A percentile compares a stretch with the other conserved stretches of the same genome.
phyloP scores from a whole-genome alignment of 1,140 invertebrate genomes.

The Wasmannia auropunctata region DNA sequence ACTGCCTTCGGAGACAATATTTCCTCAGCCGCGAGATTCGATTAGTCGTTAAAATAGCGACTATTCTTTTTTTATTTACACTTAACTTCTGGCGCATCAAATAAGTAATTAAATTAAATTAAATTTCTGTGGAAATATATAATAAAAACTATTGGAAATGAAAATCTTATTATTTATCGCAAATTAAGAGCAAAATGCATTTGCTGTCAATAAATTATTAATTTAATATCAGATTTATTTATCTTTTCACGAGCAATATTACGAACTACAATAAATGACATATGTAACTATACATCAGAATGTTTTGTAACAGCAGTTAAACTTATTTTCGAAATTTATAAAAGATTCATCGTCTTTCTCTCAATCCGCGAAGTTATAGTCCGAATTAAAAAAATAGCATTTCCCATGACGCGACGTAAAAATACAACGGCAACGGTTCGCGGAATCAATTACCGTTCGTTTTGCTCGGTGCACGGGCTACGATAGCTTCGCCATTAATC shows the following conservation, averaged over 20 bases:
- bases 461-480: conserved; percentile 11
- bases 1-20: neutral
- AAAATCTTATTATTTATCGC: neutral
- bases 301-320: neutral
- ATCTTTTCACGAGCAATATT: neutral
- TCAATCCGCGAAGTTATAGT: neutral
- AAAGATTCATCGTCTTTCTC: neutral
- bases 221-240: neutral
- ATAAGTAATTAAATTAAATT: neutral
- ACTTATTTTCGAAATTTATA: neutral
- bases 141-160: neutral
- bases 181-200: no score
- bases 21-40: neutral
- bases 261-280: neutral
- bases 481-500: conserved; percentile 51
- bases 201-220: no score
- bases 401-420: conserved; percentile 38
- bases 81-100: neutral
- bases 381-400: conserved; percentile 4
- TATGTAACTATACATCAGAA: neutral
- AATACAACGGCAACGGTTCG: conserved; percentile 26
- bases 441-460: conserved; percentile 55
- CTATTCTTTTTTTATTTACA: neutral
- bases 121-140: neutral
- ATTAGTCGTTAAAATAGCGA: no score